These are phyloP conservation scores for Tenrec ecaudatus DNA, from an alignment of 2,113 vertebrate genomes.

Conservation along the genomic window DNA sequence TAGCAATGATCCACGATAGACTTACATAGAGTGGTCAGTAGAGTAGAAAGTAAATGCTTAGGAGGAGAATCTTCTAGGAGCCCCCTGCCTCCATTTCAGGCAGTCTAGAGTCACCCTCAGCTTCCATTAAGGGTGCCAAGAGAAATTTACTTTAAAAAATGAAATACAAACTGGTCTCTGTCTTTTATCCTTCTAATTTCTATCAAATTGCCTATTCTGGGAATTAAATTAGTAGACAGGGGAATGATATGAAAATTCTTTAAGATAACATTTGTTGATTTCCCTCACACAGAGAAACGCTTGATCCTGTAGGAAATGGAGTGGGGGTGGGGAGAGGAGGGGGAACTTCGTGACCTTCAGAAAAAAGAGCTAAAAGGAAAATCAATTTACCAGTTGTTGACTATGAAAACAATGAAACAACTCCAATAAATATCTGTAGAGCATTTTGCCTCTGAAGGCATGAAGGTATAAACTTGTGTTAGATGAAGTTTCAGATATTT, in stretches of 20 bases:
- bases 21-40: neutral
- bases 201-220: slow-evolving; percentile 12
- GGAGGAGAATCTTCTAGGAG: neutral
- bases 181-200: neutral
- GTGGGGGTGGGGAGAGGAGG: neutral
- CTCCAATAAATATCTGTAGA: neutral
- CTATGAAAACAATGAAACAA: neutral
- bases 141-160: slow-evolving; percentile 30
- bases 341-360: neutral
- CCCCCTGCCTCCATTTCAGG: neutral
- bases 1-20: too few relatives aligned
- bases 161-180: neutral
- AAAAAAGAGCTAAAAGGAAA: neutral
- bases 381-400: neutral
- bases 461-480: neutral
- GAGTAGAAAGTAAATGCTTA: neutral
- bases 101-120: neutral
- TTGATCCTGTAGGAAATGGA: neutral
- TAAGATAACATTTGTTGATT: neutral
- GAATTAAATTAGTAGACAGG: slow-evolving; percentile 9
- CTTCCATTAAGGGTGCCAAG: neutral
- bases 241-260: neutral
- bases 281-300: neutral
- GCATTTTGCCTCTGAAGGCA: neutral
- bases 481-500: neutral